A percentile compares a stretch with the other conserved stretches of the same genome.
These are phyloP conservation scores for Limnephilus auricula DNA, from an alignment of 2,888 invertebrate species.

Conservation along the genomic window DNA sequence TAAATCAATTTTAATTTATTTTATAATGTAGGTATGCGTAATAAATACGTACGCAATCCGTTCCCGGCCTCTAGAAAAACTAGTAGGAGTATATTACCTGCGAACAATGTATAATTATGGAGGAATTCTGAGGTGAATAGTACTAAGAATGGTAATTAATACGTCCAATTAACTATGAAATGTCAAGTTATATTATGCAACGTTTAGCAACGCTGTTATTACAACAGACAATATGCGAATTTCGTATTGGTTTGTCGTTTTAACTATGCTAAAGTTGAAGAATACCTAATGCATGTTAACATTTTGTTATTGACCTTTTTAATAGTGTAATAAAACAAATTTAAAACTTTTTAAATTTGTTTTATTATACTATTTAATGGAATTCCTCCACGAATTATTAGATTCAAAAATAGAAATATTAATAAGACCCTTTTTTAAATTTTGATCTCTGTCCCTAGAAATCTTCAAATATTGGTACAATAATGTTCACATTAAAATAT, in stretches of 20 bases:
- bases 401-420: too few relatives aligned
- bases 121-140: conserved; percentile 23
- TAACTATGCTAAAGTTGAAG: neutral
- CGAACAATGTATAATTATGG: neutral
- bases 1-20: neutral
- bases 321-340: too few relatives aligned
- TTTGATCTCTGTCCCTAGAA: too few relatives aligned
- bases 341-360: too few relatives aligned
- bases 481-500: too few relatives aligned
- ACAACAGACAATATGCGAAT: neutral
- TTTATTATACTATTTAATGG: too few relatives aligned
- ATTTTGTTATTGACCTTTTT: neutral
- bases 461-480: too few relatives aligned
- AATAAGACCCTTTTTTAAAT: too few relatives aligned
- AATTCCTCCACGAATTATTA: too few relatives aligned
- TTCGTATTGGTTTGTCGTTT: neutral
- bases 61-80: neutral
- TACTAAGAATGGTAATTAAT: neutral
- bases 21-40: neutral
- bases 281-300: neutral
- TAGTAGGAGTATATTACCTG: neutral
- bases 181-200: conserved; percentile 13
- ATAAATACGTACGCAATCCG: neutral
- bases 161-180: conserved; percentile 12
- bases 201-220: neutral